These are phyloP conservation scores for Lasiommata megera DNA, from an alignment of 2,888 invertebrate species.

Conservation along the genomic window DNA sequence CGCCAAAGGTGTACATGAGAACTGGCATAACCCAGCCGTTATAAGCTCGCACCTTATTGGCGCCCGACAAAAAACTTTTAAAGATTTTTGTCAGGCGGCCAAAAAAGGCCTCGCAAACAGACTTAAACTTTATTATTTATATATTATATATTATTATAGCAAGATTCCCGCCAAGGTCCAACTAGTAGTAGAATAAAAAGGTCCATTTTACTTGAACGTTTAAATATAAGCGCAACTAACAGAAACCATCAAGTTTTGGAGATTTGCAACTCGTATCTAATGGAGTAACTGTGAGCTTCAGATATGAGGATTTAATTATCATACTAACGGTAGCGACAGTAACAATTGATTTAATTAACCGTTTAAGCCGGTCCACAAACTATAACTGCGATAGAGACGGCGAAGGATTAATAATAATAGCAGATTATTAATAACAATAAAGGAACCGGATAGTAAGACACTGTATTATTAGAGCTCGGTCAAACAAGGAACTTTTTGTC, in stretches of 20 bases:
- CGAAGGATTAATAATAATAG: background rate
- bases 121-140: too few relatives aligned
- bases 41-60: too few relatives aligned
- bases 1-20: too few relatives aligned
- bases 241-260: background rate
- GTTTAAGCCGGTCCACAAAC: background rate
- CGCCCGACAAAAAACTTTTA: too few relatives aligned
- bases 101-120: too few relatives aligned
- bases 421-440: background rate
- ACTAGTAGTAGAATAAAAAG: too few relatives aligned
- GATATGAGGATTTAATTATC: slow-evolving; percentile 9
- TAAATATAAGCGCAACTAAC: background rate
- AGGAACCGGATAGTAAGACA: background rate
- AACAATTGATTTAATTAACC: slow-evolving; percentile 12
- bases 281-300: background rate
- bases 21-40: too few relatives aligned
- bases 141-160: too few relatives aligned
- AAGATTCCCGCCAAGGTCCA: too few relatives aligned
- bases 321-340: slow-evolving; percentile 2
- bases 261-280: background rate
- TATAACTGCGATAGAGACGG: background rate
- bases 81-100: too few relatives aligned
- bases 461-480: too few relatives aligned
- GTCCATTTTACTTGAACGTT: too few relatives aligned
- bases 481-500: background rate